Evolutionary conservation across 2,797 vertebrate species (phyloP), one percentile per base, ranked within the genome.

Genomic region (Lindbergichthys nudifrons): DNA sequence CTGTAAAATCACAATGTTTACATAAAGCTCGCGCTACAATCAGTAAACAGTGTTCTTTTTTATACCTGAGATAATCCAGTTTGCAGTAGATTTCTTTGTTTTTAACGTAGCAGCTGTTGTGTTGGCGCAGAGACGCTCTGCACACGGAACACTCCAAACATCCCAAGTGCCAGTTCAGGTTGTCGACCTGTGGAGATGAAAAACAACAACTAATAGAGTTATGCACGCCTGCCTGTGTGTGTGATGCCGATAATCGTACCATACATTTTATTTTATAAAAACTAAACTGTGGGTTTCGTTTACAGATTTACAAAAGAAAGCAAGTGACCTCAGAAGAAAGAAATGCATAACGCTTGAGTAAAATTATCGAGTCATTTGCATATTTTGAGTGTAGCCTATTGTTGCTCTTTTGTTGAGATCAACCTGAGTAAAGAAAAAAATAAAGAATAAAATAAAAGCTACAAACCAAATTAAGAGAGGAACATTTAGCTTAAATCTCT

Each of bases 1-100:
- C 26, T 23, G n/a, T 4, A 45, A 23, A 19, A 42, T 18, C 7
- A 5, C 4, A 30, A 18, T 14, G 18, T 52, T 18, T 7, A 48
- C 3, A 36, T 36, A 41, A 26, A 18, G 12, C 12, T 36, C 1
- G 0, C 30, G 7, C 23, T 53, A 42, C 7, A n/a, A 30, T 18
- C 11, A 56, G 2, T 1, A 2, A 48, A 1, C 19, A 45, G 1
- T 9, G 23, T 0, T 7, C 5, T 39, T 86, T 92, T n/a, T 91
- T 16, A 7, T 98, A 99, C 98, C 98, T 99, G 96, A 99, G 98
- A 89, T 99, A 99, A 94, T 99, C 98, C 95, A 98, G 94, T 93
- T 99, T 99, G 94, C 98, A 99, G 94, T 95, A 99, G 90, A 99
- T 98, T 83, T 99, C 97, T 92, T 99, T 97, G 93, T 99, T 98